Evolutionary conservation across 2,888 invertebrate species (phyloP), one percentile per base, ranked within the genome.

Genomic region (Spialia ferax): DNA sequence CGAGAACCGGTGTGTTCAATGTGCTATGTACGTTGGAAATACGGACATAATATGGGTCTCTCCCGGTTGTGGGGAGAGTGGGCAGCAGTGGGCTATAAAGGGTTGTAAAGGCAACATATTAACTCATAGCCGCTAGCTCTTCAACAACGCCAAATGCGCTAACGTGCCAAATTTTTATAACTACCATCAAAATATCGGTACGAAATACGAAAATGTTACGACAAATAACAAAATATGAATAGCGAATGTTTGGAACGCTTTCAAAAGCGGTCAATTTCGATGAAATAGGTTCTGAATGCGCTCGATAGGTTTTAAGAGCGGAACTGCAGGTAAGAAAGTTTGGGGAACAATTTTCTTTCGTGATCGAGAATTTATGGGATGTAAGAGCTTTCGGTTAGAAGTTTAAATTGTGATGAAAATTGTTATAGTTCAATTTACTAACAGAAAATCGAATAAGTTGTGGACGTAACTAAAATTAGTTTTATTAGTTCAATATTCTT

Each of bases 241-340:
- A 70, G 74, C 71, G 74, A 77, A 75, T 78, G 79, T 83, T 87
- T 86, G 85, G 81, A 85, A 83, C 78, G 75, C 75, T 79, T 82
- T 86, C 85, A 84, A 85, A 81, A 81, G 75, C 76, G 77, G 75
- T 79, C 74, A 75, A 76, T 77, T 76, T 74, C 59, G 62, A 55
- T 77, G 76, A 80, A 86, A 82, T 83, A 79, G 77, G 81, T 82
- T 83, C 79, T 78, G 78, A 78, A 75, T 76, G 29, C 20, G 59
- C 42, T 52, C 45, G 61, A 61, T 61, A 35, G 54, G 62, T 68
- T 71, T 54, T 55, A 45, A 52, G 54, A 61, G 35, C 59, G 20
- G 64, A 23, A 26, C 20, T 48, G 10, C 52, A 67, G 61, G 61
- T 67, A 67, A 61, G 62, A 52, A 52, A 62, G 32, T 61, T 67